Conservation (phyloP, 2,797 vertebrate genomes). For the Tragelaphus oryx region DNA sequence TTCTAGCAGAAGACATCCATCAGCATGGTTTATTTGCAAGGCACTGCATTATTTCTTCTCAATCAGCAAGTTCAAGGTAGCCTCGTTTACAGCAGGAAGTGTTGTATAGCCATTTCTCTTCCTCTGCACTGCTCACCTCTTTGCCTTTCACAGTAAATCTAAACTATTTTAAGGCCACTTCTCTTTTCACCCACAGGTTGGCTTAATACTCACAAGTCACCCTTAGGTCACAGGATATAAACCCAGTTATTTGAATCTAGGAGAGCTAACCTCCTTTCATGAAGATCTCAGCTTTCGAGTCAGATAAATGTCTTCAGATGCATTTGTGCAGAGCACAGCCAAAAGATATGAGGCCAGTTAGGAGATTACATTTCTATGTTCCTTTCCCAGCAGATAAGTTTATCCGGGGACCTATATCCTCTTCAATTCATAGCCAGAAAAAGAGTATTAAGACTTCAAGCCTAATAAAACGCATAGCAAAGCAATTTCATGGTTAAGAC, state of each 20-base stretch:
- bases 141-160: conserved; percentile 51
- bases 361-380: conserved; percentile 59
- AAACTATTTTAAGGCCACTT: conserved; percentile 65
- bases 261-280: conserved; percentile 59
- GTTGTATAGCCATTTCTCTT: conserved; percentile 37
- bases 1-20: conserved; percentile 71
- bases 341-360: conserved; percentile 46
- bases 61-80: conserved; percentile 72
- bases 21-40: conserved; percentile 58
- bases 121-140: conserved; percentile 25
- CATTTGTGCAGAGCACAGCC: conserved; percentile 58
- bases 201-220: conserved; percentile 68
- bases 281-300: conserved; percentile 50
- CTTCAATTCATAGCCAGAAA: conserved; percentile 48
- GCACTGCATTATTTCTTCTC: conserved; percentile 63
- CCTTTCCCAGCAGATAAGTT: conserved; percentile 59
- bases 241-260: conserved; percentile 57
- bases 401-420: conserved; percentile 52
- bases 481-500: conserved; percentile 60
- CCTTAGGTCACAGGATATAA: conserved; percentile 46
- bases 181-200: conserved; percentile 63
- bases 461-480: conserved; percentile 62
- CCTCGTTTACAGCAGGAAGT: conserved; percentile 60
- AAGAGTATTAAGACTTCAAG: conserved; percentile 54
- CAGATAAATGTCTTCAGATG: conserved; percentile 58